phyloP scores from a whole-genome alignment of 2,113 vertebrate genomes.

The Halcyon senegalensis region DNA sequence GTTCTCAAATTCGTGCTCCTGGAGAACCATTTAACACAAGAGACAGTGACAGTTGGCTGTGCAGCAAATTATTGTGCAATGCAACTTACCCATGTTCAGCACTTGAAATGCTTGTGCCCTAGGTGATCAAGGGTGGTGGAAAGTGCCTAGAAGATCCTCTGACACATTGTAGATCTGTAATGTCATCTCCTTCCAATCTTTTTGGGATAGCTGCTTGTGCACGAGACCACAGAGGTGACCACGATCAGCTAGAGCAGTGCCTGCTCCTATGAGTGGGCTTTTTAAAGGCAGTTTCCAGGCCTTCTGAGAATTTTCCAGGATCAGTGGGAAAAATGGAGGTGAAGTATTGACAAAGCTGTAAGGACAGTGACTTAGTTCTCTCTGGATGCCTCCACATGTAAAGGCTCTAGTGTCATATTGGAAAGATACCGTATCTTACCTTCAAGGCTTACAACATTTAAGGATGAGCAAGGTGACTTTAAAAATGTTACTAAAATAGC shows the following conservation, averaged over 20 bases:
- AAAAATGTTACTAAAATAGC: background rate
- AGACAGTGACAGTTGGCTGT: background rate
- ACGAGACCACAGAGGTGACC: background rate
- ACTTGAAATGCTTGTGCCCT: background rate
- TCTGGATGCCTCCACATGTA: background rate
- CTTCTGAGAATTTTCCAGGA: background rate
- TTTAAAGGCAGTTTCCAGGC: background rate
- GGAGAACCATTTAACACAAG: background rate
- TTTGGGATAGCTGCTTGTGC: background rate
- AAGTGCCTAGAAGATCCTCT: background rate
- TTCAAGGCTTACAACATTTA: background rate
- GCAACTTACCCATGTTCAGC: background rate
- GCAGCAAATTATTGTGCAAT: background rate
- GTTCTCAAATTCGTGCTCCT: background rate
- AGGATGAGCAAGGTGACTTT: background rate
- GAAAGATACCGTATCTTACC: background rate
- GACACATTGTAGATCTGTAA: background rate
- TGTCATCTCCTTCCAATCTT: background rate
- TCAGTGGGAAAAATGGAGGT: background rate
- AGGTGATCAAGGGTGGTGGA: background rate
- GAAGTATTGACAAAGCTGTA: background rate
- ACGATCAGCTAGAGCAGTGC: background rate
- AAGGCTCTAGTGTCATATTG: background rate
- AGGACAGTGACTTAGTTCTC: background rate
- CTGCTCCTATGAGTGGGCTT: fast-evolving